Evolutionary conservation across 1,140 invertebrate species (phyloP).

Genomic region (Anoplophora glabripennis): DNA sequence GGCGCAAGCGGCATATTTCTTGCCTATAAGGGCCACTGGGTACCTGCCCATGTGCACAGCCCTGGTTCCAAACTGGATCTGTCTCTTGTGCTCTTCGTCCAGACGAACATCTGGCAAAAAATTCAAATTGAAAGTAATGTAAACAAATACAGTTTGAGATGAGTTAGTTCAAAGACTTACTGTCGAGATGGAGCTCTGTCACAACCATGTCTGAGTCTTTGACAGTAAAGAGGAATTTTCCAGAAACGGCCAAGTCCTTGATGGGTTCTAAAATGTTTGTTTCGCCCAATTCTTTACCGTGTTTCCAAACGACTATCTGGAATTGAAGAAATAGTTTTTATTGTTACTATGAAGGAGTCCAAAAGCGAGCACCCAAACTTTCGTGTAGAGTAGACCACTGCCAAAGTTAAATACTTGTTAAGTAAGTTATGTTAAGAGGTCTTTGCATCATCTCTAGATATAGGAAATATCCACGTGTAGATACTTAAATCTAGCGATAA

Average conservation of each 20-base stretch:
- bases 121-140: not conserved
- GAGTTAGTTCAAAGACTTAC: slow-evolving; percentile 48
- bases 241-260: slow-evolving; percentile 48
- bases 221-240: slow-evolving; percentile 49
- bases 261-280: slow-evolving; percentile 49
- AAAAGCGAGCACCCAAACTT: no score
- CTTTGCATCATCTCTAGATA: no score
- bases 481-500: no score
- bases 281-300: slow-evolving; percentile 41
- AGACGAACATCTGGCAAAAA: not conserved
- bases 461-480: no score
- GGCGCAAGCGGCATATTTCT: slow-evolving; percentile 42
- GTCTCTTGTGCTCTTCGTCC: slow-evolving; percentile 5
- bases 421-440: no score
- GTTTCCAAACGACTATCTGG: slow-evolving; percentile 47
- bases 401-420: no score
- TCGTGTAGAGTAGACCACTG: no score
- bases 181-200: slow-evolving; percentile 48
- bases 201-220: slow-evolving; percentile 50
- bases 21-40: slow-evolving; percentile 42
- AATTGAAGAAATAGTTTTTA: slow-evolving; percentile 20
- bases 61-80: slow-evolving; percentile 41
- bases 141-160: slow-evolving; percentile 35
- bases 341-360: no score
- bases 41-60: slow-evolving; percentile 45